These are phyloP conservation scores for Pachycephus smyrnensis DNA, from an alignment of 2,888 invertebrate genomes.

Conservation along the genomic window DNA sequence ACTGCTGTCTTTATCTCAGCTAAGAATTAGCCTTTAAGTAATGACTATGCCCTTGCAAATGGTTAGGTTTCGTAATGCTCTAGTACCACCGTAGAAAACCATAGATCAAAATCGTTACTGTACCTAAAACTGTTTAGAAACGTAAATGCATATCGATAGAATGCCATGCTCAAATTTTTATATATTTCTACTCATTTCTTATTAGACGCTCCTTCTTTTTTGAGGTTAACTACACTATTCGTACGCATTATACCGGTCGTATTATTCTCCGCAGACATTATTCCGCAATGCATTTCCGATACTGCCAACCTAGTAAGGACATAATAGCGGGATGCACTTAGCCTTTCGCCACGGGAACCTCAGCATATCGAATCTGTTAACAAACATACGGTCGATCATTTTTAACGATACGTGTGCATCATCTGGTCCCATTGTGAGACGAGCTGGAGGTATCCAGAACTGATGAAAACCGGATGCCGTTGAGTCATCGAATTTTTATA, in stretches of 20 bases:
- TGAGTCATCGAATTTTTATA: conserved; percentile 38
- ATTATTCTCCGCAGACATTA: background rate
- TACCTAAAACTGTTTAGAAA: background rate
- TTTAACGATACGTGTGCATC: conserved; percentile 29
- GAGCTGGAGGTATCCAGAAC: conserved; percentile 21
- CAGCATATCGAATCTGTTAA: conserved; percentile 56
- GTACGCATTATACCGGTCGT: background rate
- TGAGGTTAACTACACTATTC: background rate
- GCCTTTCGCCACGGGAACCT: conserved; percentile 54
- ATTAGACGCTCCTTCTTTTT: background rate
- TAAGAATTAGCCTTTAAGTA: background rate
- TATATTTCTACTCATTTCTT: no score
- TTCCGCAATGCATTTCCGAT: background rate
- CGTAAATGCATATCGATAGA: background rate
- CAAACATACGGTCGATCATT: conserved; percentile 49
- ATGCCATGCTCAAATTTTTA: background rate
- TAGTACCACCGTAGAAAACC: background rate
- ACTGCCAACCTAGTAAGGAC: background rate
- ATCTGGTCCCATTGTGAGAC: conserved; percentile 34
- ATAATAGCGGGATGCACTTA: conserved; percentile 32
- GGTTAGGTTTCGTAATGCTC: background rate
- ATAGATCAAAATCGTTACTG: background rate
- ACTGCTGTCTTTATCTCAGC: background rate
- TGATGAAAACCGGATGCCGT: conserved; percentile 40
- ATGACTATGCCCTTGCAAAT: background rate